phyloP scores from a whole-genome alignment of 2,888 invertebrate species.

The Idaea dimidiata region DNA sequence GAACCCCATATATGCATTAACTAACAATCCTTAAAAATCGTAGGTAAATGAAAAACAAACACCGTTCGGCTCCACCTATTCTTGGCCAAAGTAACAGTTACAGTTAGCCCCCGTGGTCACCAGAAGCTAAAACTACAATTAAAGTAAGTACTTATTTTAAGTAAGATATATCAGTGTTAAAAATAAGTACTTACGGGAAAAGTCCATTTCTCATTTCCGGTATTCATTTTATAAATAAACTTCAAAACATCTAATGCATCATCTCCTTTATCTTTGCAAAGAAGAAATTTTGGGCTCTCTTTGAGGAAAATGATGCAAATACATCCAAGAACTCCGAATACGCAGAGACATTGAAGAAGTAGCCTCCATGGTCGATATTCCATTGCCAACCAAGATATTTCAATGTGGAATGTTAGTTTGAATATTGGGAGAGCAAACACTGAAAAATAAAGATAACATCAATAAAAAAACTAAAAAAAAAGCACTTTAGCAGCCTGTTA shows the following conservation, averaged over 20 bases:
- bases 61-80: no score
- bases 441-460: slow-evolving; percentile 32
- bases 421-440: slow-evolving; percentile 59
- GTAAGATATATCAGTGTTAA: not conserved
- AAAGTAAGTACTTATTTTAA: no score
- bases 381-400: slow-evolving; percentile 65
- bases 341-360: slow-evolving; percentile 82
- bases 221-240: slow-evolving; percentile 48
- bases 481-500: no score
- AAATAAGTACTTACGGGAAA: slow-evolving; percentile 45
- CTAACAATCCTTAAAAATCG: no score
- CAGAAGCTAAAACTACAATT: no score
- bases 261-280: slow-evolving; percentile 80
- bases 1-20: no score
- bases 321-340: slow-evolving; percentile 83
- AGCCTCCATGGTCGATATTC: slow-evolving; percentile 87
- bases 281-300: slow-evolving; percentile 89
- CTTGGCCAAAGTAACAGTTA: no score
- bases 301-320: slow-evolving; percentile 78
- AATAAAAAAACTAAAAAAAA: no score
- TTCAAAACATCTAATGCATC: slow-evolving; percentile 74
- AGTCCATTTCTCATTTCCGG: slow-evolving; percentile 31
- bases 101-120: no score
- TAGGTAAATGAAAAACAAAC: no score
- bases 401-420: slow-evolving; percentile 49